Conservation (phyloP, 2,888 invertebrate genomes). For the Himalopsyche japonica region DNA sequence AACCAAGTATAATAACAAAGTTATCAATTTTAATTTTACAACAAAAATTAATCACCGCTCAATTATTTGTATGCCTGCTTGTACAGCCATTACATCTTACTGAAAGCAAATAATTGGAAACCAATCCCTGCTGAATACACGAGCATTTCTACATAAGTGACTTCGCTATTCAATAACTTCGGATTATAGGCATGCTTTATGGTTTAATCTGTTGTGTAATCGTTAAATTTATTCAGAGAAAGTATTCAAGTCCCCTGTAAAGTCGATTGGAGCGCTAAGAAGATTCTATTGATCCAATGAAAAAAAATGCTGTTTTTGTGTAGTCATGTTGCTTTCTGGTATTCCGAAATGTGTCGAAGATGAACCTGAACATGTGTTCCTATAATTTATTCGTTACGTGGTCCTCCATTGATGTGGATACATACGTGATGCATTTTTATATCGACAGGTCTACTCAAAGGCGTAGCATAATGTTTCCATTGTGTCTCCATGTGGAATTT, state of each 20-base stretch:
- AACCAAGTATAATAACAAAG: too few species aligned
- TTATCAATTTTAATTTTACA: too few species aligned
- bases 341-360: background rate
- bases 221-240: conserved; percentile 1
- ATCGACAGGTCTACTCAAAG: background rate
- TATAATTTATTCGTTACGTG: conserved; percentile 13
- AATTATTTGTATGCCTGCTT: too few species aligned
- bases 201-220: background rate
- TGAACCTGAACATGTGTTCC: conserved; percentile 12
- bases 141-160: background rate
- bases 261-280: background rate
- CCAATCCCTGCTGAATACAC: too few species aligned
- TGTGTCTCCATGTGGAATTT: too few species aligned
- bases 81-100: too few species aligned
- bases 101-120: too few species aligned
- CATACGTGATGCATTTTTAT: background rate
- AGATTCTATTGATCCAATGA: background rate
- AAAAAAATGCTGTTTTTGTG: background rate
- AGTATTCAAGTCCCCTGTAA: background rate
- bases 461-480: background rate
- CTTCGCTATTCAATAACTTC: background rate
- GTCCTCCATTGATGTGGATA: background rate
- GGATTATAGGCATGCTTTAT: background rate
- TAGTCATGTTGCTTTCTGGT: background rate
- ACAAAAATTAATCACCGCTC: too few species aligned